Percentiles rank a stretch among this genome's conserved stretches.
Evolutionary conservation across 1,140 invertebrate species (phyloP).

Genomic region (Caenorhabditis brenneri): DNA sequence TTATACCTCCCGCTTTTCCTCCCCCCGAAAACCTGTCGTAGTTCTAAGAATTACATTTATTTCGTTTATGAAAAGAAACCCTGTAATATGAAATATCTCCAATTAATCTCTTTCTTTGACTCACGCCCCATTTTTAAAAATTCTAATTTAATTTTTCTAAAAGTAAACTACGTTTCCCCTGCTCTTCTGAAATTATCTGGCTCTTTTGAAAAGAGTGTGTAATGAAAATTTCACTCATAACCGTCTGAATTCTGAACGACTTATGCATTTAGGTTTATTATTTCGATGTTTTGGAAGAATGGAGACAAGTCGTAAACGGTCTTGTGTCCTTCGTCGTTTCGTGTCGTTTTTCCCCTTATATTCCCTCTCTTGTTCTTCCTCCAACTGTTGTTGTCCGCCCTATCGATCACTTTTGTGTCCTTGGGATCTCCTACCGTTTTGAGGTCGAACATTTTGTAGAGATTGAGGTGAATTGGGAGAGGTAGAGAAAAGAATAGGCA

Average conservation of each 20-base stretch:
- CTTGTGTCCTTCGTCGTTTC: slow-evolving; percentile 17
- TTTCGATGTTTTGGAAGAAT: background rate
- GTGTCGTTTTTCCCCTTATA: background rate
- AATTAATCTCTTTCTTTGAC: background rate
- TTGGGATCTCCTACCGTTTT: slow-evolving; percentile 33
- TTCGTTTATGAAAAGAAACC: background rate
- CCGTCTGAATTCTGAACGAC: background rate
- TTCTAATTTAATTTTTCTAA: background rate
- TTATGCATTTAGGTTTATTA: background rate
- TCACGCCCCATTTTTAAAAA: background rate
- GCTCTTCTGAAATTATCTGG: too few relatives aligned
- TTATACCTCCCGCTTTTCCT: background rate
- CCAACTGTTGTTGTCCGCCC: slow-evolving; percentile 28
- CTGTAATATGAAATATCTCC: slow-evolving; percentile 10
- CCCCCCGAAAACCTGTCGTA: background rate
- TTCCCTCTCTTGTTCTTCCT: background rate
- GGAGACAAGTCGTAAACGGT: slow-evolving; percentile 13
- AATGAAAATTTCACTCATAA: background rate
- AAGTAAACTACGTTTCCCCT: background rate
- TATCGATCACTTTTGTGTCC: slow-evolving; percentile 33
- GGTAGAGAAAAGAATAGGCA: background rate
- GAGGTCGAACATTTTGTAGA: slow-evolving; percentile 36
- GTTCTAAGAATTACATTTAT: background rate
- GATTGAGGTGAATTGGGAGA: background rate
- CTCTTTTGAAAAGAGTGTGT: background rate